Conservation (phyloP, 2,113 vertebrate species). For the Tetraodon nigroviridis region DNA sequence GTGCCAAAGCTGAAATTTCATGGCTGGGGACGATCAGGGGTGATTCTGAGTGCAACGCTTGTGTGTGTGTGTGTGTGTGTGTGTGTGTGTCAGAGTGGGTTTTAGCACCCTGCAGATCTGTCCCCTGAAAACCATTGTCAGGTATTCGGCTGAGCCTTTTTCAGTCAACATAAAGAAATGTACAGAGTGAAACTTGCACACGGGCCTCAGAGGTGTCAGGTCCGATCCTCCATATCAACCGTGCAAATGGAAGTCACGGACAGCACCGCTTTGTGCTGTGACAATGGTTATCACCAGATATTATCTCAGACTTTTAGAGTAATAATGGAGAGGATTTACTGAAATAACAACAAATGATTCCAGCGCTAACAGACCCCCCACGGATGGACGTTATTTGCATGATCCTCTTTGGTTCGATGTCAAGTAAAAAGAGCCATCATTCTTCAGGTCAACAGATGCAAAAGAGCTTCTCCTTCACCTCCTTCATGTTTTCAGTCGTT, state of each 20-base stretch:
- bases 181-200: conserved; percentile 9
- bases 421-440: neutral
- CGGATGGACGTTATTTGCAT: no score
- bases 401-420: no score
- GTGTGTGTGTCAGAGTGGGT: conserved; percentile 7
- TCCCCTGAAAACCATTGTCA: conserved; percentile 31
- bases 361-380: no score
- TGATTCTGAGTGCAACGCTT: conserved; percentile 63
- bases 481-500: neutral
- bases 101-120: conserved; percentile 9
- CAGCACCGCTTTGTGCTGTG: conserved; percentile 6
- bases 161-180: conserved; percentile 27
- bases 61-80: conserved; percentile 4
- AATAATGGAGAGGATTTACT: conserved; percentile 11
- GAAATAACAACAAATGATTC: conserved; percentile 18
- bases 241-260: neutral
- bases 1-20: conserved; percentile 67
- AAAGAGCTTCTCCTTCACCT: neutral
- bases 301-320: conserved; percentile 17
- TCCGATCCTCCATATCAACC: conserved; percentile 3
- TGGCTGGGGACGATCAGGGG: conserved; percentile 56
- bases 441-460: neutral
- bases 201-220: conserved; percentile 1
- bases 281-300: conserved; percentile 8
- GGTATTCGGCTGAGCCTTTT: conserved; percentile 23